Evolutionary conservation across 1,140 invertebrate genomes (phyloP).

Genomic region (Diuraphis noxia): DNA sequence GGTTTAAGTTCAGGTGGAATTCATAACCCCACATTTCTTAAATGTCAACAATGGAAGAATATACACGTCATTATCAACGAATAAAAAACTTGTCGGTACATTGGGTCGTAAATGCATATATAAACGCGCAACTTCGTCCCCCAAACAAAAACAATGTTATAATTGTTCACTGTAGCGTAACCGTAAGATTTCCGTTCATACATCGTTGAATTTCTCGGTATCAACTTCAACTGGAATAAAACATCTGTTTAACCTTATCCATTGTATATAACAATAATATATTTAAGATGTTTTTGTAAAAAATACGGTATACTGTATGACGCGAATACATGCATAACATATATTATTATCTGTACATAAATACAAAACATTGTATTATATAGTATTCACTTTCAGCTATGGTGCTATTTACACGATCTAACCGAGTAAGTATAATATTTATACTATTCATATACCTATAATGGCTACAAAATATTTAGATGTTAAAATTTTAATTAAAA

Average conservation of each 20-base stretch:
- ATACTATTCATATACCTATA: background rate
- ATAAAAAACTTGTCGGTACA: background rate
- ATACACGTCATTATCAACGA: background rate
- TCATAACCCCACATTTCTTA: background rate
- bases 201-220: constrained; percentile 6
- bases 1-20: background rate
- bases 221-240: constrained; percentile 1
- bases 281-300: background rate
- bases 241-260: constrained; percentile 20
- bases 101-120: background rate
- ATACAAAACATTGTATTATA: background rate
- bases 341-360: background rate
- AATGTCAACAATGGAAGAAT: background rate
- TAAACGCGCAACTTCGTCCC: background rate
- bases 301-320: background rate
- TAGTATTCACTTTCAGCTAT: background rate
- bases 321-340: background rate
- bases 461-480: background rate
- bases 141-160: background rate
- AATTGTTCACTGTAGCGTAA: background rate
- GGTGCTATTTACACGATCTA: background rate
- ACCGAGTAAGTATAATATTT: background rate
- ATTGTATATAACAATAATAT: background rate
- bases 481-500: background rate
- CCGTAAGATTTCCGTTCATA: constrained; percentile 31